Evolutionary conservation across 2,888 invertebrate genomes (phyloP).

Genomic region (Caenorhabditis imperialis): DNA sequence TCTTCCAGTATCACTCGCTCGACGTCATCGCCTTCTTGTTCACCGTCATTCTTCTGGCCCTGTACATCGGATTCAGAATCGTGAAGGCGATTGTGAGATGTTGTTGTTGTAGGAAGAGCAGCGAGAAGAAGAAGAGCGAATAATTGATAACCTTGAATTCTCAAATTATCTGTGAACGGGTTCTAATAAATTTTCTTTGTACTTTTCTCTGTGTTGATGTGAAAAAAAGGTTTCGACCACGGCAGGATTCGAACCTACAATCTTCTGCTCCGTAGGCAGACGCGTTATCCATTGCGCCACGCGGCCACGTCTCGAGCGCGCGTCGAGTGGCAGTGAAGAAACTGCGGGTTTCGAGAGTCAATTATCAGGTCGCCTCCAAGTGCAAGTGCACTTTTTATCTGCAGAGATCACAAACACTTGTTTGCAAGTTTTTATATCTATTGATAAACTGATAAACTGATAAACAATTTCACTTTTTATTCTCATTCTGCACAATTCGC

Average conservation of each 20-base stretch:
- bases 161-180: too few relatives aligned
- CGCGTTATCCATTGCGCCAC: slow-evolving; percentile 78
- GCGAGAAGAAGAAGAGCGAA: slow-evolving; percentile 11
- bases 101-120: slow-evolving; percentile 36
- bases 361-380: too few relatives aligned
- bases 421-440: slow-evolving; percentile 13
- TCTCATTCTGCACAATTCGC: neutral
- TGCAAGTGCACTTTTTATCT: too few relatives aligned
- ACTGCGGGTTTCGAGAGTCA: too few relatives aligned
- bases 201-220: too few relatives aligned
- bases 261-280: slow-evolving; percentile 79
- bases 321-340: too few relatives aligned
- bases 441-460: slow-evolving; percentile 5
- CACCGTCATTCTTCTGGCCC: slow-evolving; percentile 28
- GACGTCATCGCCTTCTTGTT: slow-evolving; percentile 62
- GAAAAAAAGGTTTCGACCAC: slow-evolving; percentile 66
- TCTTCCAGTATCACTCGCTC: slow-evolving; percentile 65
- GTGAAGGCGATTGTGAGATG: slow-evolving; percentile 19
- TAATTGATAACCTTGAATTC: too few relatives aligned
- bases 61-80: slow-evolving; percentile 45
- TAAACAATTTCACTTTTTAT: neutral
- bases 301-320: too few relatives aligned
- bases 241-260: slow-evolving; percentile 78
- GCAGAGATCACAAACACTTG: too few relatives aligned
- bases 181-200: too few relatives aligned